Base-by-base conservation (phyloP, 2,888 invertebrate genomes). In the Harpalus rubripes region DNA sequence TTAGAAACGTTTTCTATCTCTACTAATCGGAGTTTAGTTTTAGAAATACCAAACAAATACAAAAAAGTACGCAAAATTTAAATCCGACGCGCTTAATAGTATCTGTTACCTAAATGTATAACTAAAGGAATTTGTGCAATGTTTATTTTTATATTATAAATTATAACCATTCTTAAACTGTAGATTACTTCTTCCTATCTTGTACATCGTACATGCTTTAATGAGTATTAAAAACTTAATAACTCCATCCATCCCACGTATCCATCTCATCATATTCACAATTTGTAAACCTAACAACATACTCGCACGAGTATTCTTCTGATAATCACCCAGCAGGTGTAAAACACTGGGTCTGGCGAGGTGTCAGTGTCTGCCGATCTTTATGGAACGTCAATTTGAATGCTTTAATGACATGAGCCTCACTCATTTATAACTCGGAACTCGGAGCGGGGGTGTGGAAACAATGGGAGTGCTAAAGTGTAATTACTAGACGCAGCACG, bases 401-500 rank as follows among this genome's bases (percentile, higher is more conserved):
- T 56, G n/a, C 10, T 56, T 16, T 59, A 59, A 16, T 59, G 59
- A 59, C 59, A 15, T 15, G 16, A 32, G 6, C 32, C 18, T 15
- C 15, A 59, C 7, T 59, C 59, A 59, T 59, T 59, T 59, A 59
- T 59, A 16, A 59, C 18, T 56, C n/a, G n/a, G 59, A 16, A 59
- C 18, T 56, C n/a, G n/a, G 59, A 10, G 59, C 59, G 59, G 59
- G 59, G 59, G 59, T 59, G 59, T 59, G 18, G 15, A 56, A 52
- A 52, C 59, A 59, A 59, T 16, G 59, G 59, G 18, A 59, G 61
- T 18, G 26, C 18, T 63, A 22, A 63, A 22, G 63, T 7, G 26
- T 63, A 63, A 63, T 63, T 63, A 63, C 63, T 63, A 22, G 10
- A 22, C 63, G 18, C 63, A 63, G 63, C 63, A 63, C 26, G 63